Conservation (phyloP, 2,888 invertebrate species). For the Harpalus rubripes region DNA sequence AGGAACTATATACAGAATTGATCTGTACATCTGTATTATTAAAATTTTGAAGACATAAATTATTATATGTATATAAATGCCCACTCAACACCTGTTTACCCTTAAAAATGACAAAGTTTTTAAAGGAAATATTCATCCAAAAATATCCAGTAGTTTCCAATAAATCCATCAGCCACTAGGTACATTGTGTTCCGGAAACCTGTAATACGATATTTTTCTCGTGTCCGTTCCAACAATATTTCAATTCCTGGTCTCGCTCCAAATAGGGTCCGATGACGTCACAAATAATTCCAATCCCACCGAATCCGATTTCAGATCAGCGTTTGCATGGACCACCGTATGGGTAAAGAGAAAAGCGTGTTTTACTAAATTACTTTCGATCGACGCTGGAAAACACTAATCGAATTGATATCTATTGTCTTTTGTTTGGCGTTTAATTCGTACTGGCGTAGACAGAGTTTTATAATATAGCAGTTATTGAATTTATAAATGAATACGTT, state of each 20-base stretch:
- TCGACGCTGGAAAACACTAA: background rate
- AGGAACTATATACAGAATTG: no score
- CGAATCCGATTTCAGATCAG: background rate
- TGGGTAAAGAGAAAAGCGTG: conserved; percentile 24
- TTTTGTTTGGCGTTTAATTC: no score
- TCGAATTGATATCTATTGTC: background rate
- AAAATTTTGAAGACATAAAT: no score
- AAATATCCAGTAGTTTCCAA: background rate
- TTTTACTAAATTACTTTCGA: conserved; percentile 11
- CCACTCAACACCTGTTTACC: no score
- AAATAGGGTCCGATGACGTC: conserved; percentile 3
- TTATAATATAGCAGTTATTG: no score
- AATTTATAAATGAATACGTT: background rate
- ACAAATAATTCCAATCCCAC: background rate
- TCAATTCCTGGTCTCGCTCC: conserved; percentile 2
- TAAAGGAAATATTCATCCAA: background rate
- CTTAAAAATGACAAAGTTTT: no score
- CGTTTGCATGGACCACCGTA: conserved; percentile 4
- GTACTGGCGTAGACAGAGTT: no score
- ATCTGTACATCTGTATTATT: no score
- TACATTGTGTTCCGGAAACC: background rate
- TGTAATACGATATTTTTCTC: conserved; percentile 4
- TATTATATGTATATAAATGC: no score
- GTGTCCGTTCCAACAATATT: conserved; percentile 13
- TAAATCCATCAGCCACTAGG: conserved; percentile 7